Base-by-base conservation (phyloP, 2,888 invertebrate genomes). In the Hedychridium roseum region DNA sequence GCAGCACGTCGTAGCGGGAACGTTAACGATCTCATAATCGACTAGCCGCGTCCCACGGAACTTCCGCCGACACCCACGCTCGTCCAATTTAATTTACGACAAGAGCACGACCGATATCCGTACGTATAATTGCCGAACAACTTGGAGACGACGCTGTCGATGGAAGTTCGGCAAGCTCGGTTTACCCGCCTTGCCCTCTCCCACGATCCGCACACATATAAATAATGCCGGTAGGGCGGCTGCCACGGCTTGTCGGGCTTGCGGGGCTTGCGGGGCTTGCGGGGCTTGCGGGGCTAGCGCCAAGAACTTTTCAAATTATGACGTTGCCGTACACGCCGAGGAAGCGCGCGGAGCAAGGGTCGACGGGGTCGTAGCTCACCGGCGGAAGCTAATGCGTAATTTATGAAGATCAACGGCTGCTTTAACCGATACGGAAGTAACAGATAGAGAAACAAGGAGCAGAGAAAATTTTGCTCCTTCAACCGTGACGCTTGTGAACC, bases 231-330 rank as follows among this genome's bases (percentile, higher is more conserved):
- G 12, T 23, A 43, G 9, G 9, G 9, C 5, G 23, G 9, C 5
- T 23, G 23, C 5, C 5, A 23, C 5, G 23, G 23, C n/a, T n/a
- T n/a, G n/a, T n/a, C n/a, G n/a, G n/a, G n/a, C n/a, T n/a, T n/a
- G n/a, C n/a, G 9, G 23, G 9, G 11, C n/a, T n/a, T n/a, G n/a
- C n/a, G n/a, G n/a, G n/a, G n/a, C n/a, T n/a, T n/a, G n/a, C n/a
- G 9, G 23, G 9, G 11, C 5, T 31, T 7, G 11, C 5, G 14
- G 31, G 11, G 11, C 4, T 11, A 38, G 28, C 47, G 47, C 47
- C 41, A 15, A 52, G 50, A 62, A 64, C 57, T 65, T 63, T 60
- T 56, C 42, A 64, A 64, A 60, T 63, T 60, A 64, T 50, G 30
- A 55, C 47, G 37, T 37, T 41, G 38, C 39, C 28, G 31, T 40